Base-by-base conservation (phyloP, 2,888 invertebrate species). In the Gonocerus acuteangulatus region DNA sequence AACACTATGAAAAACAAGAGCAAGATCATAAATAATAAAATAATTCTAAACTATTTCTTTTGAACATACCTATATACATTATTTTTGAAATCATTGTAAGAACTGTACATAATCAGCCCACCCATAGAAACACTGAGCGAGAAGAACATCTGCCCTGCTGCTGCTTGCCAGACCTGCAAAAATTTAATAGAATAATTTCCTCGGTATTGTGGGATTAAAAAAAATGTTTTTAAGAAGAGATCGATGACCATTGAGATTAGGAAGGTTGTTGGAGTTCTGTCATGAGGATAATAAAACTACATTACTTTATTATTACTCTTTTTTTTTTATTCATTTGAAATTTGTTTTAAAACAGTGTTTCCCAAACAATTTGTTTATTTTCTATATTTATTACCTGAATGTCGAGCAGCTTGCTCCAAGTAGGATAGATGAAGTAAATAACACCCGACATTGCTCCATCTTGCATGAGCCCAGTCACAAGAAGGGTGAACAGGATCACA, bases 61-160 rank as follows among this genome's bases (percentile, higher is more conserved):
- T n/a, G n/a, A n/a, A 47, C 68, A 66, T 73, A 84, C 85, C 84
- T 81, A 74, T 84, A 82, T 62, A 87, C 80, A 63, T 83, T 82
- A 70, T 86, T 84, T 39, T 77, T 74, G 71, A 88, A 88, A 42
- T 78, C 77, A 71, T 89, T 89, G 73, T 87, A 88, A 0, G 87
- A 87, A 7, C 87, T 79, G 70, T 86, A 87, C 86, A 88, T 88
- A 22, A 86, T 82, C 58, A 89, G 81, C 0, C 86, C 82, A 47
- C 88, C 88, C 62, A 85, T 82, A 63, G 85, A 84, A 21, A 87
- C 84, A 15, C 84, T 84, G 22, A 89, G 73, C 0, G 87, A 87
- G 74, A 87, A 89, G 74, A 89, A 88, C 61, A 85, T 85, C 72
- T 89, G 89, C 0, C 85, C 85, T 0, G 86, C 84, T 2, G 89